Percentiles rank a stretch among this genome's conserved stretches.
Evolutionary conservation across 1,140 invertebrate species (phyloP).

Genomic region (Drosophila ironensis): DNA sequence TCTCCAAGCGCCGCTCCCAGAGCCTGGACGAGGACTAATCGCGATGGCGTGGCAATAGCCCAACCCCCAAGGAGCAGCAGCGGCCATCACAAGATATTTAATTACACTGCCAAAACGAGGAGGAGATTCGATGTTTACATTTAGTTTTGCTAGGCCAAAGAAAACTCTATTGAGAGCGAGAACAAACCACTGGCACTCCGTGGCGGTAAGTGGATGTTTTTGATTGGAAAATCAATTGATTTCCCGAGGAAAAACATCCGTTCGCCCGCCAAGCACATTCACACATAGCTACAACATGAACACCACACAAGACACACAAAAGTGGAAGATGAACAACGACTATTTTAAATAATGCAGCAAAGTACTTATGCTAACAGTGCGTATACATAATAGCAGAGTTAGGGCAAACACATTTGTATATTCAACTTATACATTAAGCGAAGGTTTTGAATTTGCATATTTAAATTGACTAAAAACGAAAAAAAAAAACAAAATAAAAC

Average conservation of each 20-base stretch:
- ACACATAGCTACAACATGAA: slow-evolving; percentile 29
- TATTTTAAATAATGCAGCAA: slow-evolving; percentile 58
- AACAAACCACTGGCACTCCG: neutral
- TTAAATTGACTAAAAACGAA: slow-evolving; percentile 48
- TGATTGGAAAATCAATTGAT: neutral
- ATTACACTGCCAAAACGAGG: slow-evolving; percentile 72
- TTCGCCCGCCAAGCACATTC: slow-evolving; percentile 27
- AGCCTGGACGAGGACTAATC: slow-evolving; percentile 73
- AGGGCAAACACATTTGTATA: slow-evolving; percentile 59
- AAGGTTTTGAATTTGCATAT: slow-evolving; percentile 77
- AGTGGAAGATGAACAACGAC: slow-evolving; percentile 68
- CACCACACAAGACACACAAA: slow-evolving; percentile 14
- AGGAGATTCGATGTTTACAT: slow-evolving; percentile 15
- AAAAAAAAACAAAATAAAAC: no score
- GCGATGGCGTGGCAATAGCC: slow-evolving; percentile 54
- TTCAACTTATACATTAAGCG: slow-evolving; percentile 67
- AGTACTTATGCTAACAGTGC: slow-evolving; percentile 65
- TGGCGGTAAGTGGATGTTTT: neutral
- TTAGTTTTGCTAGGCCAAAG: slow-evolving; percentile 70
- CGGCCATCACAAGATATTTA: slow-evolving; percentile 43
- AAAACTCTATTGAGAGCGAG: slow-evolving; percentile 40
- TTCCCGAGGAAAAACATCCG: neutral
- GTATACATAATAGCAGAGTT: slow-evolving; percentile 49
- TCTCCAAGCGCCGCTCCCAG: slow-evolving; percentile 67
- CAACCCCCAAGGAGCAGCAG: slow-evolving; percentile 26